Evolutionary conservation across 2,113 vertebrate species (phyloP), one percentile per base, ranked within the genome.

Genomic region (Maccullochella peelii): DNA sequence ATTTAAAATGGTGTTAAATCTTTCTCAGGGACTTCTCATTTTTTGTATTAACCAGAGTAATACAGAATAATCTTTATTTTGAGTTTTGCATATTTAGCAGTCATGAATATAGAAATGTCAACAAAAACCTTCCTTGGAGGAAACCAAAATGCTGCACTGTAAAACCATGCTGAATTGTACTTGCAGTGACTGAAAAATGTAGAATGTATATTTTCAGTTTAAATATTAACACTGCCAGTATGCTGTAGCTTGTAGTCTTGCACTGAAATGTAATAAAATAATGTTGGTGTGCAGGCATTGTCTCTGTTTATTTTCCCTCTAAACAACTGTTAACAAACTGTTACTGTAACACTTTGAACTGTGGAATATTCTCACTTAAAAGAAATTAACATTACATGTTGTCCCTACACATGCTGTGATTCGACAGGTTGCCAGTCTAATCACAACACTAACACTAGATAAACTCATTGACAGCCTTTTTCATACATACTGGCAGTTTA

Each of bases 21-120:
- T 68, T 83, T 79, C 86, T 92, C 85, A 87, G 82, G 88, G 86
- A 87, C 23, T 52, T 72, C 1, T 65, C 23, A 9, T 52, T 55
- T 81, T 70, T 73, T 79, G 14, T 36, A 59, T 38, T 9, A 23
- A 44, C 6, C 36, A 15, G 23, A 62, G 23, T 44, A 21, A 15
- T 62, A n/a, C n/a, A n/a, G n/a, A n/a, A n/a, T n/a, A n/a, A n/a
- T 61, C 79, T 62, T 69, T 16, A 27, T 80, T 79, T 63, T 70
- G 25, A 1, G 44, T 73, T 70, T 61, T 54, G 27, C 36, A 27
- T 54, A 23, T 76, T 6, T n/a, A 18, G 6, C 36, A 42, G 6
- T 82, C 8, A 62, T 15, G 40, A 33, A 38, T 49, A 68, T 59
- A 25, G 10, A 38, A 47, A 63, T 59, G 21, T 57, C 3, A 15